Conservation (phyloP, 2,113 vertebrate species). For the Phoenicopterus ruber region DNA sequence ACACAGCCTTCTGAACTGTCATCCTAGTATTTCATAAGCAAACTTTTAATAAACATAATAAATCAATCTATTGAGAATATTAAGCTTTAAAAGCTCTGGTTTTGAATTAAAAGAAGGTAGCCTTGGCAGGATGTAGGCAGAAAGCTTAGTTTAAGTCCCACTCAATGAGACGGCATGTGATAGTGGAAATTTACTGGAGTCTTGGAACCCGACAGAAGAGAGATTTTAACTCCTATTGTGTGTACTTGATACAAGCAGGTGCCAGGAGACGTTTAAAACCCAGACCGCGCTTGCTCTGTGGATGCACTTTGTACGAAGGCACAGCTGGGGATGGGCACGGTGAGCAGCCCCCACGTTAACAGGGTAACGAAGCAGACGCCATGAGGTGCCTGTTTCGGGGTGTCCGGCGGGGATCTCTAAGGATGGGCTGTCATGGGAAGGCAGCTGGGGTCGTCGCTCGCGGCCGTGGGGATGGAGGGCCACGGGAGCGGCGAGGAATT, state of each 20-base stretch:
- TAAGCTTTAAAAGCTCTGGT: background rate
- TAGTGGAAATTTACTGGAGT: background rate
- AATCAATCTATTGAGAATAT: background rate
- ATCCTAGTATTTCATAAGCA: background rate
- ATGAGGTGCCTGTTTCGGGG: fast-evolving
- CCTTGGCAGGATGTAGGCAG: background rate
- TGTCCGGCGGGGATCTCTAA: background rate
- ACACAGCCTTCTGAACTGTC: background rate
- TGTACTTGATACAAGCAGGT: background rate
- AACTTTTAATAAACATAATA: background rate
- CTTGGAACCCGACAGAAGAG: background rate
- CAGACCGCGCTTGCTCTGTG: background rate
- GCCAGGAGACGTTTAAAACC: background rate
- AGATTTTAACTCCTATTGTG: background rate
- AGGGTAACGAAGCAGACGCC: fast-evolving
- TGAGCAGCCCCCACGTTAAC: fast-evolving
- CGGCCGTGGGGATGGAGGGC: fast-evolving
- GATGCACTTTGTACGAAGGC: background rate
- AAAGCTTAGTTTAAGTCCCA: background rate
- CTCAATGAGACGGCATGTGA: background rate
- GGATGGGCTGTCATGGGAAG: fast-evolving
- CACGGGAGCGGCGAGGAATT: fast-evolving
- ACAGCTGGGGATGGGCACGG: background rate
- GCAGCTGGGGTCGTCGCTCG: fast-evolving
- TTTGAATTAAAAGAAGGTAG: background rate